Percentiles rank a stretch among this genome's conserved stretches.
Conservation (phyloP, 2,888 invertebrate species). For the Amphimallon solstitiale region DNA sequence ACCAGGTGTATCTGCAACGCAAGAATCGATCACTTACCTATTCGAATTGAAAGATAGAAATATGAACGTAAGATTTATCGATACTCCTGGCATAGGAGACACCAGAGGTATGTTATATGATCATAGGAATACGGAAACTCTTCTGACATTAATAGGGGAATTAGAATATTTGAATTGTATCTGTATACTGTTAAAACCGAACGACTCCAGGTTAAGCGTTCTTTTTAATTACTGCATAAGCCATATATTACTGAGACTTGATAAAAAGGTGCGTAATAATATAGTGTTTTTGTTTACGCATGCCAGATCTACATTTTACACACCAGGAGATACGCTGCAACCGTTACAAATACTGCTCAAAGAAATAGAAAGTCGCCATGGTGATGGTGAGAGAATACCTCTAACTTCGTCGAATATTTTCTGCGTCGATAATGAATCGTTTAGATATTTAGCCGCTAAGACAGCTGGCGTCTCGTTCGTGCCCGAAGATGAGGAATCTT, state of each 20-base stretch:
- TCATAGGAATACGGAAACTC: slow-evolving; percentile 46
- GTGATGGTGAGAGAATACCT: slow-evolving; percentile 49
- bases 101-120: slow-evolving; percentile 47
- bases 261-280: slow-evolving; percentile 55
- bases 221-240: slow-evolving; percentile 56
- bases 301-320: slow-evolving; percentile 51
- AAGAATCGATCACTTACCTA: slow-evolving; percentile 74
- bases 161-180: slow-evolving; percentile 56
- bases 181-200: slow-evolving; percentile 55
- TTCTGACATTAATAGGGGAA: slow-evolving; percentile 52
- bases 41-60: slow-evolving; percentile 39
- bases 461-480: slow-evolving; percentile 47
- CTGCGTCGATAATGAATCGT: slow-evolving; percentile 58
- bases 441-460: slow-evolving; percentile 54
- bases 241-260: slow-evolving; percentile 55
- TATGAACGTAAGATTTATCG: slow-evolving; percentile 51
- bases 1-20: slow-evolving; percentile 45
- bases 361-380: slow-evolving; percentile 47
- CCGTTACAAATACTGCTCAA: slow-evolving; percentile 49
- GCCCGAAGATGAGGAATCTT: slow-evolving; percentile 39
- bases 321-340: slow-evolving; percentile 54
- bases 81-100: slow-evolving; percentile 57
- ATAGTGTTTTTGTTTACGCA: slow-evolving; percentile 58
- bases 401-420: slow-evolving; percentile 53
- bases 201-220: slow-evolving; percentile 52